phyloP scores from a whole-genome alignment of 2,888 invertebrate genomes.

The Leptopilina syphax region DNA sequence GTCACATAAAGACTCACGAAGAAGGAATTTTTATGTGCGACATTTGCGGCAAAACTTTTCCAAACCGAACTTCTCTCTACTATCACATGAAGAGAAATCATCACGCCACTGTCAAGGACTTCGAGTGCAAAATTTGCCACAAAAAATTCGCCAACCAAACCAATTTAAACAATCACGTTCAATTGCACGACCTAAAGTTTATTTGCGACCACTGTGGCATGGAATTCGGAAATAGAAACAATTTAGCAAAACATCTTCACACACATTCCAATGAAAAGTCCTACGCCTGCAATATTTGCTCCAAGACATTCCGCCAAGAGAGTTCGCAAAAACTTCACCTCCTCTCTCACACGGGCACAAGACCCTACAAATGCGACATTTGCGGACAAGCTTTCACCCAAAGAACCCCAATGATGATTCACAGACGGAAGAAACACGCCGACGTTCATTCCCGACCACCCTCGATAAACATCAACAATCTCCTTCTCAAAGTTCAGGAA shows the following conservation, averaged over 20 bases:
- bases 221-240: slow-evolving; percentile 55
- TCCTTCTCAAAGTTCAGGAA: not conserved
- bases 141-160: slow-evolving; percentile 44
- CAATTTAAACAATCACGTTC: slow-evolving; percentile 50
- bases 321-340: slow-evolving; percentile 70
- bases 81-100: too few relatives aligned
- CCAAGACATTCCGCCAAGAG: slow-evolving; percentile 69
- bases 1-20: too few relatives aligned
- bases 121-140: not conserved
- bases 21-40: too few relatives aligned
- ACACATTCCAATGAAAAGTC: slow-evolving; percentile 71
- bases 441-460: slow-evolving; percentile 70
- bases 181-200: slow-evolving; percentile 54
- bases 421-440: slow-evolving; percentile 70
- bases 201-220: slow-evolving; percentile 57
- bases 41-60: too few relatives aligned
- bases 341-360: slow-evolving; percentile 68
- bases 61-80: too few relatives aligned
- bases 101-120: too few relatives aligned
- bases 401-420: slow-evolving; percentile 71
- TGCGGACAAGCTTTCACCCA: slow-evolving; percentile 72
- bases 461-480: not conserved
- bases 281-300: slow-evolving; percentile 70
- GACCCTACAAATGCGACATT: slow-evolving; percentile 72
- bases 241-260: slow-evolving; percentile 66